Conservation (phyloP, 2,113 vertebrate species). For the Microtus pennsylvanicus region DNA sequence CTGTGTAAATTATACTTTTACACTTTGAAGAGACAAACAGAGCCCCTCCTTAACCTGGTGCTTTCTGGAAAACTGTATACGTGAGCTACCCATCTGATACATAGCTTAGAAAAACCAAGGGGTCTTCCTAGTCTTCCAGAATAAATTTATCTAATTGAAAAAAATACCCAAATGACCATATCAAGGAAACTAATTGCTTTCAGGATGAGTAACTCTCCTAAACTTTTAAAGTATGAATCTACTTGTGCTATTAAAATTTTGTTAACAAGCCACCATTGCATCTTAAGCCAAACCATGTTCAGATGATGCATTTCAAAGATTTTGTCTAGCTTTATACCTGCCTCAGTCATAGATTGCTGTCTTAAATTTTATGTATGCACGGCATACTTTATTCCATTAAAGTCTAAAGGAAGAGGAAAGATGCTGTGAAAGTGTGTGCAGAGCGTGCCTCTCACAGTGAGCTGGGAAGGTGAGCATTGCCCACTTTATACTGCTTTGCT, state of each 20-base stretch:
- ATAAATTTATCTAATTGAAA: not conserved
- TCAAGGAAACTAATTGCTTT: conserved; percentile 1
- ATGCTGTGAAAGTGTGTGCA: conserved; percentile 61
- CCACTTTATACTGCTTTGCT: not conserved
- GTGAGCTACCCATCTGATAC: not conserved
- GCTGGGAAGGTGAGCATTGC: not conserved
- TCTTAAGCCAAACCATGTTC: conserved; percentile 45
- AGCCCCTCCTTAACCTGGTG: not conserved
- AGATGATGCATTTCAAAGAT: conserved; percentile 53
- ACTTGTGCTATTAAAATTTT: conserved; percentile 45
- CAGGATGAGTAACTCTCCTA: conserved; percentile 55
- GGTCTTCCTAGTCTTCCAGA: not conserved
- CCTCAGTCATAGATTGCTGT: not conserved
- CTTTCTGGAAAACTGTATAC: not conserved
- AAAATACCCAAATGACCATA: not conserved
- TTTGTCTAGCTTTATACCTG: not conserved
- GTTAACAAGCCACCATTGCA: conserved; percentile 61
- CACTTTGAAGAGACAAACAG: not conserved
- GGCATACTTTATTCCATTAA: conserved; percentile 59
- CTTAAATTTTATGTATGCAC: conserved; percentile 14
- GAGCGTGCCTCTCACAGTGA: conserved; percentile 33
- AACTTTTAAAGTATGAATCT: conserved; percentile 31
- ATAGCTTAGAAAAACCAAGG: not conserved
- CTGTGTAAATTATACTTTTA: not conserved
- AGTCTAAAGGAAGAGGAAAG: conserved; percentile 57